A percentile compares a stretch with the other conserved stretches of the same genome.
These are phyloP conservation scores for Craniophora ligustri DNA, from an alignment of 2,888 invertebrate genomes.

Conservation along the genomic window DNA sequence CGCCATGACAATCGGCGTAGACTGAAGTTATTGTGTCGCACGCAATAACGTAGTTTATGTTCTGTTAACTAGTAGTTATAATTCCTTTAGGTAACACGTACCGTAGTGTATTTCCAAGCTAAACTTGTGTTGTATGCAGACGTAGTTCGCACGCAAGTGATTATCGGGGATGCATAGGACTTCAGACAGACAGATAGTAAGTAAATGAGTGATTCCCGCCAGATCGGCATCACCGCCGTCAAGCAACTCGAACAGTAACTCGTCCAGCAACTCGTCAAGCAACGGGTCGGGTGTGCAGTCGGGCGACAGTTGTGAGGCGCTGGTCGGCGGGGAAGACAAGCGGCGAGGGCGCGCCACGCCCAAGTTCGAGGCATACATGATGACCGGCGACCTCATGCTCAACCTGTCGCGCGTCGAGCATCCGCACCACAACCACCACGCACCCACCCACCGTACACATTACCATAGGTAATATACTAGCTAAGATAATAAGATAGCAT, in stretches of 20 bases:
- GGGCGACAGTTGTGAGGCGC: constrained; percentile 84
- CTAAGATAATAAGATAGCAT: neutral
- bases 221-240: constrained; percentile 81
- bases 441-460: constrained; percentile 83
- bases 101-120: constrained; percentile 3
- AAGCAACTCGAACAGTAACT: constrained; percentile 82
- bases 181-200: neutral
- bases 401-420: constrained; percentile 95
- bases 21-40: constrained; percentile 37
- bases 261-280: constrained; percentile 81
- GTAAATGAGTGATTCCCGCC: constrained; percentile 44
- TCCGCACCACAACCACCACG: constrained; percentile 87
- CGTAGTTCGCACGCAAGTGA: constrained; percentile 2
- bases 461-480: constrained; percentile 79
- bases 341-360: constrained; percentile 76
- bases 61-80: constrained; percentile 31
- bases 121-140: constrained; percentile 14
- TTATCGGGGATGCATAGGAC: neutral
- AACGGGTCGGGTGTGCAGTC: constrained; percentile 87
- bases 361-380: constrained; percentile 98
- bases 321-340: constrained; percentile 78
- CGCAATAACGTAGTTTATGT: constrained; percentile 44
- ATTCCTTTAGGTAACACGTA: constrained; percentile 9
- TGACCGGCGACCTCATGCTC: constrained; percentile 98
- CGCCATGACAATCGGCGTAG: constrained; percentile 29